Evolutionary conservation across 2,113 vertebrate species (phyloP).

Genomic region (Arenaria interpres): DNA sequence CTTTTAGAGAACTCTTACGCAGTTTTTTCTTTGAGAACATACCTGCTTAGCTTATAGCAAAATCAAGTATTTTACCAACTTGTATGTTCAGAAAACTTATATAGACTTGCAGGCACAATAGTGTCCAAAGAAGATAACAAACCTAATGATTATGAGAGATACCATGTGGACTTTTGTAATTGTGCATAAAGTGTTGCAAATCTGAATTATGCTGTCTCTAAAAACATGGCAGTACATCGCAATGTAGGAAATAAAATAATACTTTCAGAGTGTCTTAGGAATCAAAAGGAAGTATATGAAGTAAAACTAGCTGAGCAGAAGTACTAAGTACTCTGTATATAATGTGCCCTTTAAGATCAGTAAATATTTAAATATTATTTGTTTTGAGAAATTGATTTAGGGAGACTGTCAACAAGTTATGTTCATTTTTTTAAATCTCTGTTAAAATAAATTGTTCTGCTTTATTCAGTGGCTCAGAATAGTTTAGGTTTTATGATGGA

Average conservation of each 20-base stretch:
- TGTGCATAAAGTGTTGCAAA: not conserved
- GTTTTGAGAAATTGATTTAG: not conserved
- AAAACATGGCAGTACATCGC: not conserved
- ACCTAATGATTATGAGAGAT: not conserved
- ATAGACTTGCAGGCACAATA: not conserved
- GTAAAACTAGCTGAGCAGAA: not conserved
- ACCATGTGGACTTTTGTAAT: not conserved
- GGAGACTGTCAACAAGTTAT: not conserved
- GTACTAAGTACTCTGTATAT: not conserved
- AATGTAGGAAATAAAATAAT: not conserved
- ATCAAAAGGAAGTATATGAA: not conserved
- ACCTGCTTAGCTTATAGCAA: not conserved
- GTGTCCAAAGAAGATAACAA: not conserved
- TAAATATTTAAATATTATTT: not conserved
- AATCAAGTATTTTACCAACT: not conserved
- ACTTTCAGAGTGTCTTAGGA: not conserved
- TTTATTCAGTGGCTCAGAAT: not conserved
- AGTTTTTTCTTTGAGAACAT: not conserved
- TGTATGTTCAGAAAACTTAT: not conserved
- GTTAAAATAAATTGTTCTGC: not conserved
- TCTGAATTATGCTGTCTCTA: not conserved
- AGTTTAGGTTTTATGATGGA: not conserved
- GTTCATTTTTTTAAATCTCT: not conserved
- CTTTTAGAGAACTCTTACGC: not conserved
- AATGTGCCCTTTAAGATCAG: not conserved